Evolutionary conservation across 2,797 vertebrate genomes (phyloP).

Genomic region (Gambelia wislizenii): DNA sequence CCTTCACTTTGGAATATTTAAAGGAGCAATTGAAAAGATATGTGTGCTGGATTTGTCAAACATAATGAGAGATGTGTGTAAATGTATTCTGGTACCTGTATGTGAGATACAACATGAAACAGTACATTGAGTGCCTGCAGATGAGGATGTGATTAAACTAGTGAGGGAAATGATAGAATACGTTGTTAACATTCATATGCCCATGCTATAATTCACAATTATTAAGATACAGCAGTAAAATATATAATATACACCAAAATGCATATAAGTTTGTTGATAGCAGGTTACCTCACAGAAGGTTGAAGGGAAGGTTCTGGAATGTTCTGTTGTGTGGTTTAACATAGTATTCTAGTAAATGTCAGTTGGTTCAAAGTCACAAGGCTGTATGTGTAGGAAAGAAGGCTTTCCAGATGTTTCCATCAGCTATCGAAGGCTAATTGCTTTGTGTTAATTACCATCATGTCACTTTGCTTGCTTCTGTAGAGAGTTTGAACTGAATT

Average conservation of each 20-base stretch:
- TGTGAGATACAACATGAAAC: neutral
- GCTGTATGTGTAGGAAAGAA: neutral
- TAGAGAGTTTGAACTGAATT: slow-evolving; percentile 2
- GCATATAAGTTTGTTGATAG: neutral
- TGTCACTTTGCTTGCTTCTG: neutral
- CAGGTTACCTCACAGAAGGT: slow-evolving; percentile 22
- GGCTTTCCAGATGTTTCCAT: neutral
- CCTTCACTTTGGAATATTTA: neutral
- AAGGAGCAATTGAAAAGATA: neutral
- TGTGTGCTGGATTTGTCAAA: neutral
- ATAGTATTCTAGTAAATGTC: neutral
- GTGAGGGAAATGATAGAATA: neutral
- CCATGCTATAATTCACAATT: neutral
- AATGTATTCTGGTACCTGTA: neutral
- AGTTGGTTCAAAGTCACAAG: slow-evolving; percentile 10
- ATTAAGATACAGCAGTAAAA: neutral
- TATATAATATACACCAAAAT: neutral
- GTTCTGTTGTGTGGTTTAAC: neutral
- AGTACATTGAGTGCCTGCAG: neutral
- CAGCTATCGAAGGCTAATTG: neutral
- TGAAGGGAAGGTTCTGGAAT: slow-evolving; percentile 31
- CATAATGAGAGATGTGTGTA: neutral
- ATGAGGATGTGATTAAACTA: neutral
- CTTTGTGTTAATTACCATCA: neutral
- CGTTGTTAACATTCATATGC: neutral